phyloP scores from a whole-genome alignment of 2,113 vertebrate genomes.

The Scomber colias region DNA sequence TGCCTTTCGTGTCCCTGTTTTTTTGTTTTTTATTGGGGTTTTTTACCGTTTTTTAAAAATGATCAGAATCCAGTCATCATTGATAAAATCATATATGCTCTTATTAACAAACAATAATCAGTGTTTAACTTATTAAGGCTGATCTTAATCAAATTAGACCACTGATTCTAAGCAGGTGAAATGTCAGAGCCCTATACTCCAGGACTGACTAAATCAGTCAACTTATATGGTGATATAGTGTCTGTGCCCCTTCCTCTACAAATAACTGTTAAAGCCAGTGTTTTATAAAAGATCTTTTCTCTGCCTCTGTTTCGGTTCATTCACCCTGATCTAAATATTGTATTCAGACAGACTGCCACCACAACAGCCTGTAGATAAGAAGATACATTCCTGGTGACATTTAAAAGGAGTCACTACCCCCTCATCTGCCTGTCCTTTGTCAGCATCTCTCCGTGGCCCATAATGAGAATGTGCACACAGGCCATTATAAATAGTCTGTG shows the following conservation, averaged over 20 bases:
- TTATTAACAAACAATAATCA: not conserved
- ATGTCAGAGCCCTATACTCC: not conserved
- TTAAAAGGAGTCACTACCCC: slow-evolving; percentile 72
- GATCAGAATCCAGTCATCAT: not conserved
- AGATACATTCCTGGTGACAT: slow-evolving; percentile 76
- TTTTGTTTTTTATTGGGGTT: slow-evolving; percentile 1
- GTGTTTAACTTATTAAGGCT: slow-evolving; percentile 1
- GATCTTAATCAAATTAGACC: not conserved
- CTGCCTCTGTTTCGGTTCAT: slow-evolving; percentile 22
- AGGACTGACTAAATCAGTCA: slow-evolving; percentile 13
- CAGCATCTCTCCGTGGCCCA: slow-evolving; percentile 70
- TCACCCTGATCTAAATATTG: slow-evolving; percentile 60
- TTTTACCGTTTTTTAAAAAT: not conserved
- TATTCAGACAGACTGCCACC: slow-evolving; percentile 35
- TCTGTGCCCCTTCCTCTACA: slow-evolving; percentile 24
- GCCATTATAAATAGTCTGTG: slow-evolving; percentile 82
- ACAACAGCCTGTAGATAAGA: slow-evolving; percentile 56
- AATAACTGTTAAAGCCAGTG: slow-evolving; percentile 6
- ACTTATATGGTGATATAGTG: slow-evolving; percentile 7
- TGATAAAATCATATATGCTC: not conserved
- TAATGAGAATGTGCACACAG: slow-evolving; percentile 78
- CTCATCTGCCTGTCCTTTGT: slow-evolving; percentile 75
- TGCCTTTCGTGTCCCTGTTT: too few relatives aligned
- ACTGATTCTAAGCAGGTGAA: slow-evolving; percentile 17
- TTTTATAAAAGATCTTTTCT: slow-evolving; percentile 8